Evolutionary conservation across 1,140 invertebrate species (phyloP), one percentile per base, ranked within the genome.

Genomic region (Myzus persicae): DNA sequence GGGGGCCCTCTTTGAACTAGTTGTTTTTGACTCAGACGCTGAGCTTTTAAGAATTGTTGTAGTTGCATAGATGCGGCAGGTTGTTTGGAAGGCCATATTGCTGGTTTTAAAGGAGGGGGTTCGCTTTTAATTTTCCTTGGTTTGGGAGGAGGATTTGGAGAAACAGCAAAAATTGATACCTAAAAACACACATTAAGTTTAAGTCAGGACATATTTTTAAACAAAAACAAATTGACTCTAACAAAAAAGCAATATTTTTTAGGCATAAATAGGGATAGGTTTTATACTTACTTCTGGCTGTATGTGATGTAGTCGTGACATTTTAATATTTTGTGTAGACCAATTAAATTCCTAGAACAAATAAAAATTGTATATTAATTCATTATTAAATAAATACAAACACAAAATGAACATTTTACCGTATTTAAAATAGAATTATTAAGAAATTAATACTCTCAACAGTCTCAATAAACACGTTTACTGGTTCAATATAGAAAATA

Each of bases 131-230:
- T 91, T 91, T 91, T 93, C 3, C 38, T 93, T 67, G 46, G 67
- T 90, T 91, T 91, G 40, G 89, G n/a, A 6, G 67, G 76, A 46
- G 89, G 48, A 51, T 91, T 84, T 26, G 93, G 46, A 82, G 93
- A 93, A 59, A 93, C 90, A 38, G 93, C 93, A 90, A 93, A 93
- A 24, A 93, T 93, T 20, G 93, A 93, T 38, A 93, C 93, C 93
- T 93, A 59, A 48, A 51, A 93, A 46, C 20, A 51, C 8, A 31
- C 1, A 89, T 14, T n/a, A 24, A n/a, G 51, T 88, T 88, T 24
- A 24, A 88, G 11, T 31, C 14, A 2, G 7, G 24, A 38, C 24
- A 42, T 22, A 42, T 81, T 22, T 67, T 67, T 2, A 76, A 18
- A 22, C 20, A n/a, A 76, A 76, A 76, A 14, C 14, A 18, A n/a